phyloP scores from a whole-genome alignment of 2,797 vertebrate species.

The Heterohyrax brucei region DNA sequence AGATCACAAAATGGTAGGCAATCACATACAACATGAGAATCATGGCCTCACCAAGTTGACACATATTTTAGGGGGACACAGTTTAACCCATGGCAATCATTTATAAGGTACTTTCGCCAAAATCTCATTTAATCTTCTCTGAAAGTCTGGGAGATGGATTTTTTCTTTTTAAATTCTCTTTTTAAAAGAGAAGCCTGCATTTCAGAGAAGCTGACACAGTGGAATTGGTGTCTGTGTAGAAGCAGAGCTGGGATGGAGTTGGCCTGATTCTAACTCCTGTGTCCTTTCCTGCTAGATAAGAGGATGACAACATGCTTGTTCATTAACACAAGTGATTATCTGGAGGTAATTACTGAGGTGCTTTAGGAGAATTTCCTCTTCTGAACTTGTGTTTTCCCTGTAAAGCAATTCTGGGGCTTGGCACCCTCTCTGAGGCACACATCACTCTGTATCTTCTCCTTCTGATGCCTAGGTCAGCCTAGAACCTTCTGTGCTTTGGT shows the following conservation, averaged over 20 bases:
- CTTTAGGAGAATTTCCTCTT: not conserved
- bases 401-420: not conserved
- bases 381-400: not conserved
- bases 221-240: not conserved
- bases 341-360: not conserved
- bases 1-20: too few species aligned
- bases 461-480: rapidly evolving
- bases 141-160: not conserved
- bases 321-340: not conserved
- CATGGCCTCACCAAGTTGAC: too few species aligned
- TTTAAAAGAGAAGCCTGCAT: not conserved
- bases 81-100: too few species aligned
- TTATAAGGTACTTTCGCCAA: not conserved
- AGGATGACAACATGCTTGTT: not conserved
- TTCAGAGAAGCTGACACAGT: not conserved
- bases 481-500: not conserved
- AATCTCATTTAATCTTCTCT: not conserved
- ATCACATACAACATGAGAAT: too few species aligned
- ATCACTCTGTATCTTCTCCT: too few species aligned
- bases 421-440: rapidly evolving
- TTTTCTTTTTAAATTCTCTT: not conserved
- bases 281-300: not conserved
- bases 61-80: too few species aligned
- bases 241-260: not conserved
- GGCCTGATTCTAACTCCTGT: not conserved